Percentiles rank a stretch among this genome's conserved stretches.
Conservation (phyloP, 2,113 vertebrate genomes). For the Pitta sordida region DNA sequence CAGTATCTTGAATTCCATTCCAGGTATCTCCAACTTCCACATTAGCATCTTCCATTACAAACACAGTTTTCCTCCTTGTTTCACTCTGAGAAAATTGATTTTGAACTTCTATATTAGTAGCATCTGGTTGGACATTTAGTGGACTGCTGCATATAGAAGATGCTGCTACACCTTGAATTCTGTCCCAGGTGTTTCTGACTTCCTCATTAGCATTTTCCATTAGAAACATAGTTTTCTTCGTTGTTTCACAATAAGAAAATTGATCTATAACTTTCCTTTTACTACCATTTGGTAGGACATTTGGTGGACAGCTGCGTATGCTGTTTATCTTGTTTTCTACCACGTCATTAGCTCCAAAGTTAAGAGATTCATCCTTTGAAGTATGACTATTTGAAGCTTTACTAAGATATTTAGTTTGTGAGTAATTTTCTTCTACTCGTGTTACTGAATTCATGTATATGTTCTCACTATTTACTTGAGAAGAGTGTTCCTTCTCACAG, state of each 20-base stretch:
- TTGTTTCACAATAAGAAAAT: not conserved
- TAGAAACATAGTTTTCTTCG: not conserved
- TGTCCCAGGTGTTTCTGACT: not conserved
- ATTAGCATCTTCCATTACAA: not conserved
- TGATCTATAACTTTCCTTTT: not conserved
- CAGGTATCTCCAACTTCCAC: not conserved
- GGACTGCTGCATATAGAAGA: not conserved
- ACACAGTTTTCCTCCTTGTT: not conserved
- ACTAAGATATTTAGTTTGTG: not conserved
- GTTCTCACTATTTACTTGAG: not conserved
- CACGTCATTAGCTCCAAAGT: not conserved
- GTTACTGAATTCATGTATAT: not conserved
- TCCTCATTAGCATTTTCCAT: not conserved
- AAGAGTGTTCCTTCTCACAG: not conserved
- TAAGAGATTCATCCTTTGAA: not conserved
- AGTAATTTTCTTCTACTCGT: not conserved
- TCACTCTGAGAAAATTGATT: not conserved
- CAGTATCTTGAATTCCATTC: not conserved
- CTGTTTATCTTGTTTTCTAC: not conserved
- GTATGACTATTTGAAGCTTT: not conserved
- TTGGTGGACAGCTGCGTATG: not conserved
- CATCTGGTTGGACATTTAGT: not conserved
- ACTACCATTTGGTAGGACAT: not conserved
- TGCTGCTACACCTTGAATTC: not conserved
- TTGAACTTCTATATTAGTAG: not conserved